Evolutionary conservation across 2,888 invertebrate genomes (phyloP).

Genomic region (Drosophila demipolita): DNA sequence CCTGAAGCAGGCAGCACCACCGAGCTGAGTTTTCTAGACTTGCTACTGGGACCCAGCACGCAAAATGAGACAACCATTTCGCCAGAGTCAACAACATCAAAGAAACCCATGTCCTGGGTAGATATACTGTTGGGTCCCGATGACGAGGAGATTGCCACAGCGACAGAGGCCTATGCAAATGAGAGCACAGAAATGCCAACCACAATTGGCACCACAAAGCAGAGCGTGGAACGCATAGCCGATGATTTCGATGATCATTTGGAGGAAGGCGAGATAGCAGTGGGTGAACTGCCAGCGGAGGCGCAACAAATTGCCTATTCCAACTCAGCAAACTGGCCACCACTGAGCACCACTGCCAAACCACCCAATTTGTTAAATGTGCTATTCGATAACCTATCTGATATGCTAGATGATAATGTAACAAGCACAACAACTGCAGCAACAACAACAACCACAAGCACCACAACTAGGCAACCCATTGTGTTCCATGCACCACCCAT

Average conservation of each 20-base stretch:
- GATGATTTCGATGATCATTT: constrained; percentile 70
- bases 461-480: constrained; percentile 30
- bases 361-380: constrained; percentile 65
- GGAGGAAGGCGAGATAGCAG: constrained; percentile 64
- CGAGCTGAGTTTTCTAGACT: constrained; percentile 78
- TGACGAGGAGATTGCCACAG: constrained; percentile 61
- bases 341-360: constrained; percentile 19
- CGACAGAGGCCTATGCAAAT: constrained; percentile 37
- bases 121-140: constrained; percentile 78
- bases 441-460: constrained; percentile 30
- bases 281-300: constrained; percentile 72
- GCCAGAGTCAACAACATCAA: constrained; percentile 56
- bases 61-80: constrained; percentile 41
- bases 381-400: constrained; percentile 76
- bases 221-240: constrained; percentile 66
- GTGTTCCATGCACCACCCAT: constrained; percentile 61
- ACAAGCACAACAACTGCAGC: constrained; percentile 37
- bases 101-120: constrained; percentile 73
- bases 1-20: constrained; percentile 55
- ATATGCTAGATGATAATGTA: constrained; percentile 61
- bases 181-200: constrained; percentile 31
- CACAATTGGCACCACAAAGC: constrained; percentile 25
- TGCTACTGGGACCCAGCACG: constrained; percentile 76
- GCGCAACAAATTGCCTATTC: constrained; percentile 55
- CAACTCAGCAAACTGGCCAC: constrained; percentile 40